Evolutionary conservation across 2,888 invertebrate species (phyloP).

Genomic region (Clanis bilineata): DNA sequence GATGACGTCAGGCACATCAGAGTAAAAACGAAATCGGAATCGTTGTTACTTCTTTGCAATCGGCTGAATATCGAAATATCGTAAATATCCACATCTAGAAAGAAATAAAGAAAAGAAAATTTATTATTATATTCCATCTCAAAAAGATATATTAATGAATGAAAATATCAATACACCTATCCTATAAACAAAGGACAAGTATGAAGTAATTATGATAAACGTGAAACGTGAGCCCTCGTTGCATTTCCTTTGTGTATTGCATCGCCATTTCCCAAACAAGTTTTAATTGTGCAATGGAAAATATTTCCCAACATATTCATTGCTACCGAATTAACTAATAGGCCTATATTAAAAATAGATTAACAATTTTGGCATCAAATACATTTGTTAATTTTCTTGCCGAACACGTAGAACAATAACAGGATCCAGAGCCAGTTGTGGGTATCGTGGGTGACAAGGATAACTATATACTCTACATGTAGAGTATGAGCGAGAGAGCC

Average conservation of each 20-base stretch:
- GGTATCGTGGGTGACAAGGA: conserved; percentile 41
- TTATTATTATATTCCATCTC: too few relatives aligned
- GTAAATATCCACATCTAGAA: too few relatives aligned
- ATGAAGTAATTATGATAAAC: neutral
- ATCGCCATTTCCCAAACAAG: neutral
- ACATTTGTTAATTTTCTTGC: conserved; percentile 60
- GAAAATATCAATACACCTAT: neutral
- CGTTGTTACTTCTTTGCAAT: too few relatives aligned
- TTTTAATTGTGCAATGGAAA: conserved; percentile 3
- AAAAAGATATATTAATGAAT: neutral
- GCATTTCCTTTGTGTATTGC: conserved; percentile 8
- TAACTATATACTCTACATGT: conserved; percentile 35
- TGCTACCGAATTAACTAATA: conserved; percentile 16
- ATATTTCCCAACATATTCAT: neutral
- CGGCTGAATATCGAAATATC: too few relatives aligned
- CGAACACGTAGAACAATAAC: conserved; percentile 74
- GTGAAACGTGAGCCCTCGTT: neutral
- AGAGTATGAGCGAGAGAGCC: conserved; percentile 50
- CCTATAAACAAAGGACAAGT: neutral
- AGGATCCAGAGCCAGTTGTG: conserved; percentile 60
- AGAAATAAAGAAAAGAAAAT: too few relatives aligned
- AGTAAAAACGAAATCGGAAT: too few relatives aligned
- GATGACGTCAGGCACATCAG: too few relatives aligned
- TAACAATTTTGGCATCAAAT: conserved; percentile 36
- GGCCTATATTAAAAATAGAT: conserved; percentile 28